Evolutionary conservation across 2,888 invertebrate genomes (phyloP).

Genomic region (Spialia ferax): DNA sequence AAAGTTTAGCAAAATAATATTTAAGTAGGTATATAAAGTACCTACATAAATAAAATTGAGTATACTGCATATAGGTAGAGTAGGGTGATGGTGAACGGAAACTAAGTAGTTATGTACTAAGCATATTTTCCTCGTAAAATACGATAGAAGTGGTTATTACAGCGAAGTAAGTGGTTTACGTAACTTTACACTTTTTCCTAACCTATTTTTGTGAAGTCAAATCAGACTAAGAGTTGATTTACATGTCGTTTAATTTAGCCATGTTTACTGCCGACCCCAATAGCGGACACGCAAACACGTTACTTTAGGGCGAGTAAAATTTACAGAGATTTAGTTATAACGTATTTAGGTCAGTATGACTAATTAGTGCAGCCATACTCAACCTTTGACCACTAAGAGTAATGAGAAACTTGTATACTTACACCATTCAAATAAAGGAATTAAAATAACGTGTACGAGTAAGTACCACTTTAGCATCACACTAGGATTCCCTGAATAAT

Average conservation of each 20-base stretch:
- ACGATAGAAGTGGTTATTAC: slow-evolving; percentile 13
- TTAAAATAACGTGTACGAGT: too few species aligned
- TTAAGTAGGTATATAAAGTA: neutral
- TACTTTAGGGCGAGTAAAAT: slow-evolving; percentile 37
- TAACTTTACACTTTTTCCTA: slow-evolving; percentile 35
- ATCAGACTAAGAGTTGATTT: slow-evolving; percentile 33
- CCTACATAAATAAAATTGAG: too few species aligned
- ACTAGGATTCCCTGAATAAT: too few species aligned
- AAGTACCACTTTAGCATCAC: too few species aligned
- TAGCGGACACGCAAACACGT: slow-evolving; percentile 35
- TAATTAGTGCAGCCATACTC: slow-evolving; percentile 53
- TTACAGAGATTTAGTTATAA: slow-evolving; percentile 43
- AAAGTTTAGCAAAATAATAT: too few species aligned
- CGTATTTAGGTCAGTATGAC: slow-evolving; percentile 67
- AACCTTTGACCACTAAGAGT: slow-evolving; percentile 37
- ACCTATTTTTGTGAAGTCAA: slow-evolving; percentile 34
- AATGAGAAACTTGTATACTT: slow-evolving; percentile 16
- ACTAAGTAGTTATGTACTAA: neutral
- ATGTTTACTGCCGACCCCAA: slow-evolving; percentile 38
- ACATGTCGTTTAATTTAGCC: slow-evolving; percentile 37
- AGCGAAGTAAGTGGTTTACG: slow-evolving; percentile 13
- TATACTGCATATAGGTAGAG: neutral
- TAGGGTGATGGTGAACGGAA: neutral
- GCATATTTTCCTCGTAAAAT: neutral
- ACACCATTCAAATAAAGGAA: too few species aligned